Base-by-base conservation (phyloP, 2,113 vertebrate genomes). In the Capricornis sumatraensis region DNA sequence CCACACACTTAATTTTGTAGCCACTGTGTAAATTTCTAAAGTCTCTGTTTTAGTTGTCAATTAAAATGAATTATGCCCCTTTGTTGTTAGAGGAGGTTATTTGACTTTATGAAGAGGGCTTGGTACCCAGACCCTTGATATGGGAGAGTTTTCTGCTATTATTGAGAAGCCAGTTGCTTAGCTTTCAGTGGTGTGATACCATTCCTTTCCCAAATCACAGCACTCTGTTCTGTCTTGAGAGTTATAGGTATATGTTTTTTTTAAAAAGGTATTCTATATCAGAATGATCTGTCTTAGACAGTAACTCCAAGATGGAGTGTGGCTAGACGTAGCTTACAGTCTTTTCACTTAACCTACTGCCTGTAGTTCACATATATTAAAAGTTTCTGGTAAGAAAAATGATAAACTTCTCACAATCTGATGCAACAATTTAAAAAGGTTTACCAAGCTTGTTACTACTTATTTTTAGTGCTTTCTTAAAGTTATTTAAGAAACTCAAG, bases 401-500 rank as follows among this genome's bases (percentile, higher is more conserved):
- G 81, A 71, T 57, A 92, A 84, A 74, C 27, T 89, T 27, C 67
- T 60, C n/a, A 50, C 36, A 89, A 62, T 71, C 15, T 74, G 9
- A 76, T 92, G 81, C 50, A 95, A 90, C 96, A 91, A 97, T 97
- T 97, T 78, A 91, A 98, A 98, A 97, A 96, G 83, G 91, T 96
- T 98, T 64, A 94, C 97, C 79, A 83, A 96, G 43, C 91, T 94
- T 96, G 7, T 91, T 78, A 64, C 55, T 89, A 62, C 23, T 97
- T 94, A 94, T 96, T 87, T 97, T 98, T 95, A 96, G 93, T 91
- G 84, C 95, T 97, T 94, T 98, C 97, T 96, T 97, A 95, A 67
- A 98, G 53, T 98, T 96, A 94, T 97, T 95, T 58, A 58, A 58
- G 57, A 58, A 58, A 58, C 25, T 58, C 25, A 58, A 58, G 57